These are phyloP conservation scores for Sylvilagus bachmani DNA, from an alignment of 2,113 vertebrate genomes.

Conservation along the genomic window DNA sequence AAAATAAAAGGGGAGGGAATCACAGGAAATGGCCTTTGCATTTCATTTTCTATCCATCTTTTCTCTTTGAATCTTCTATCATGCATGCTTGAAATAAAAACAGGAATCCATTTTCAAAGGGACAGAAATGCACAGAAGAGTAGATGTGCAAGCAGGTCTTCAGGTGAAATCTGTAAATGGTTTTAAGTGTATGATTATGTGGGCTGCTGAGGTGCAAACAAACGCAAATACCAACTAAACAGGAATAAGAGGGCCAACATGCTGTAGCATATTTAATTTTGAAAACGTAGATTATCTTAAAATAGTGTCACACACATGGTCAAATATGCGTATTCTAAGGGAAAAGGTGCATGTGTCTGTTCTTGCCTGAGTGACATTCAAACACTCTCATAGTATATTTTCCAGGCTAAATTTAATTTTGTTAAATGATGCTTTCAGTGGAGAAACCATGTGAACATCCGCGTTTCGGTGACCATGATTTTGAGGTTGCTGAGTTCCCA, in stretches of 20 bases:
- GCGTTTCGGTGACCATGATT: background rate
- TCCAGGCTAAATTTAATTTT: background rate
- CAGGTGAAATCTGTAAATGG: background rate
- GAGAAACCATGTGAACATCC: background rate
- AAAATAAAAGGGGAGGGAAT: background rate
- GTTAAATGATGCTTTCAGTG: background rate
- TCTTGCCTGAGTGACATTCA: background rate
- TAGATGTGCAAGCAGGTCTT: background rate
- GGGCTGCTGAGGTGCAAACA: background rate
- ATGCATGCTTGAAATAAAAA: background rate
- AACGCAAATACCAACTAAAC: background rate
- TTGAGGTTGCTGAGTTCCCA: background rate
- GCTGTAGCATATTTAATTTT: background rate
- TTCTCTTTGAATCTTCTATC: background rate
- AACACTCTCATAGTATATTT: background rate
- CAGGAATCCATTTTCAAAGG: background rate
- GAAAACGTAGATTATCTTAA: background rate
- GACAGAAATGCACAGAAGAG: background rate
- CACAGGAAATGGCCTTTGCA: background rate
- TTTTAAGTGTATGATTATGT: background rate
- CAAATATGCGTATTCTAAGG: no score
- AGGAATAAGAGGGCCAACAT: no score
- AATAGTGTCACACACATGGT: background rate
- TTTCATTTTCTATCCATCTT: background rate
- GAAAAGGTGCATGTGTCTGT: background rate